These are phyloP conservation scores for Lepus americanus DNA, from an alignment of 2,113 vertebrate species.

Conservation along the genomic window DNA sequence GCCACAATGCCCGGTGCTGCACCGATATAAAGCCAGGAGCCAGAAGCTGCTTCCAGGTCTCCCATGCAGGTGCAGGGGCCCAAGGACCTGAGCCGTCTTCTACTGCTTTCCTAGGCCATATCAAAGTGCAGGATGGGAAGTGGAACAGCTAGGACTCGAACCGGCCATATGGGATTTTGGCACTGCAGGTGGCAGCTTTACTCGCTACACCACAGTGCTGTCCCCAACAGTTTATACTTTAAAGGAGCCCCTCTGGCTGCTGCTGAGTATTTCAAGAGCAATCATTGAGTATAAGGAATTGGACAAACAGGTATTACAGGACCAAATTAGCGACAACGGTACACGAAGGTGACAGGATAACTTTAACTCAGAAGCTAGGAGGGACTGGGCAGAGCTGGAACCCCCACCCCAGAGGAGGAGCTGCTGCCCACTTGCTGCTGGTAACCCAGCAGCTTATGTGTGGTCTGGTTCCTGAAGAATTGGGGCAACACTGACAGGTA, in stretches of 20 bases:
- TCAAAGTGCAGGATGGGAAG: no score
- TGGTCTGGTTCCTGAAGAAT: background rate
- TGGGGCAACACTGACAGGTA: background rate
- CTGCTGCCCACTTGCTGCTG: background rate
- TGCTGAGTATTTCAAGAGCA: conserved; percentile 33
- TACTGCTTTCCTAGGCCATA: no score
- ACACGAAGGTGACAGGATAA: background rate
- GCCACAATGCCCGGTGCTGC: no score
- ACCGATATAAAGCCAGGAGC: no score
- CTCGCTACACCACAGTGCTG: no score
- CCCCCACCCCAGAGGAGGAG: background rate
- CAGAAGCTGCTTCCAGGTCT: no score
- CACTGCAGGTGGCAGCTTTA: no score
- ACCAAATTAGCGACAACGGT: conserved; percentile 34
- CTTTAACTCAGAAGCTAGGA: background rate
- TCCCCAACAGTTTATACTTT: background rate
- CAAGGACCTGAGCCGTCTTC: no score
- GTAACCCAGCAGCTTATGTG: background rate
- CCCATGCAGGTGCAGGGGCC: no score
- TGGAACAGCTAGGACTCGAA: no score
- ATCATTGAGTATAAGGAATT: conserved; percentile 9
- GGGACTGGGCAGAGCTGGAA: background rate
- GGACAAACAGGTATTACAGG: background rate
- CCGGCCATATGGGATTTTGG: no score
- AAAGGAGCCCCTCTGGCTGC: background rate